Evolutionary conservation across 2,888 invertebrate species (phyloP).

Genomic region (Esperia sulphurella): DNA sequence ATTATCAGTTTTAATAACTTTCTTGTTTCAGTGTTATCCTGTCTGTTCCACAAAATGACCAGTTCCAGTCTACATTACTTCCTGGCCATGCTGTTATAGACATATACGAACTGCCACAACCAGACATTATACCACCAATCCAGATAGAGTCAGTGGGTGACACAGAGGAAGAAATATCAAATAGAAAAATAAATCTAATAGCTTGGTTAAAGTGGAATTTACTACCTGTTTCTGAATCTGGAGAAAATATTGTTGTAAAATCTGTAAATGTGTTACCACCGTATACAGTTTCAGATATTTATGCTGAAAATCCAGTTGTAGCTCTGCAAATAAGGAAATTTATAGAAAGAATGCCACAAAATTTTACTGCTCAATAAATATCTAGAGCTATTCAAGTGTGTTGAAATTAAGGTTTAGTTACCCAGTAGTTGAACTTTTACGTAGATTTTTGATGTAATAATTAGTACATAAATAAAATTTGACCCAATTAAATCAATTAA

Average conservation of each 20-base stretch:
- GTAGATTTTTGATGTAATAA: too few relatives aligned
- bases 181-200: slow-evolving; percentile 42
- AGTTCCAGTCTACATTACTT: slow-evolving; percentile 41
- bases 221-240: slow-evolving; percentile 46
- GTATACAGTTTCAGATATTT: slow-evolving; percentile 47
- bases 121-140: slow-evolving; percentile 1
- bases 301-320: slow-evolving; percentile 57
- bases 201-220: slow-evolving; percentile 57
- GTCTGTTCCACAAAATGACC: slow-evolving; percentile 35
- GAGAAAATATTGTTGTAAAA: slow-evolving; percentile 50
- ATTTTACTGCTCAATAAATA: slow-evolving; percentile 24
- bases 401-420: too few relatives aligned
- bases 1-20: background rate
- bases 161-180: slow-evolving; percentile 23
- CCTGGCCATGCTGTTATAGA: slow-evolving; percentile 57
- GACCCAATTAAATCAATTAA: too few relatives aligned
- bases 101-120: slow-evolving; percentile 25
- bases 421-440: too few relatives aligned
- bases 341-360: slow-evolving; percentile 53
- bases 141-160: slow-evolving; percentile 27
- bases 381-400: too few relatives aligned
- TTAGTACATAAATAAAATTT: too few relatives aligned
- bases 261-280: slow-evolving; percentile 54
- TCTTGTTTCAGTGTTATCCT: slow-evolving; percentile 54
- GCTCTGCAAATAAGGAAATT: slow-evolving; percentile 52